Conservation (phyloP, 2,113 vertebrate genomes). For the Prietella phreatophila region DNA sequence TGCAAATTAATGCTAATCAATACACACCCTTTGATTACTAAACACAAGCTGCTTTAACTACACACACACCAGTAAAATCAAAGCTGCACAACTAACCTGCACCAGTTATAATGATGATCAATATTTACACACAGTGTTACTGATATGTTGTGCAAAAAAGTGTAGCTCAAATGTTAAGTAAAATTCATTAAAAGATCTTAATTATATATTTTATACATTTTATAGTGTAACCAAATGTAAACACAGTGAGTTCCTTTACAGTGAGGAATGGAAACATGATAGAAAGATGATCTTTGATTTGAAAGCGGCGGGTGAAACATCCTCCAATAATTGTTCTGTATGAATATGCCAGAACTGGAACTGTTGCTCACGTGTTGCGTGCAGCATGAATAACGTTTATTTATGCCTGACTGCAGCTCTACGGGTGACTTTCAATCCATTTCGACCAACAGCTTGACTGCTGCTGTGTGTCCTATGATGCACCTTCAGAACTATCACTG, state of each 20-base stretch:
- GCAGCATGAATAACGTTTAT: background rate
- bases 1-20: conserved; percentile 50
- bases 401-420: background rate
- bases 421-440: background rate
- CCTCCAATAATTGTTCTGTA: too few relatives aligned
- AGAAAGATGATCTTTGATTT: background rate
- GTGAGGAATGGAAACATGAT: background rate
- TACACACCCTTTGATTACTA: conserved; percentile 40
- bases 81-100: background rate
- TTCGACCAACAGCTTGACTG: background rate
- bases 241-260: too few relatives aligned
- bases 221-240: background rate
- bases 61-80: conserved; percentile 42
- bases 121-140: background rate
- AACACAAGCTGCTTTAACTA: conserved; percentile 27
- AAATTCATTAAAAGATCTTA: background rate
- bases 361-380: too few relatives aligned
- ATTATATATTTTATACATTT: too few relatives aligned
- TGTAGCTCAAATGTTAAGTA: background rate
- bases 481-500: background rate
- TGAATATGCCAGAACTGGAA: too few relatives aligned
- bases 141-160: background rate
- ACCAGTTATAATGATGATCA: conserved; percentile 4
- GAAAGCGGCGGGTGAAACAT: background rate
- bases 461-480: background rate